Evolutionary conservation across 2,113 vertebrate species (phyloP), one percentile per base, ranked within the genome.

Genomic region (Astatotilapia flaviijosephi): DNA sequence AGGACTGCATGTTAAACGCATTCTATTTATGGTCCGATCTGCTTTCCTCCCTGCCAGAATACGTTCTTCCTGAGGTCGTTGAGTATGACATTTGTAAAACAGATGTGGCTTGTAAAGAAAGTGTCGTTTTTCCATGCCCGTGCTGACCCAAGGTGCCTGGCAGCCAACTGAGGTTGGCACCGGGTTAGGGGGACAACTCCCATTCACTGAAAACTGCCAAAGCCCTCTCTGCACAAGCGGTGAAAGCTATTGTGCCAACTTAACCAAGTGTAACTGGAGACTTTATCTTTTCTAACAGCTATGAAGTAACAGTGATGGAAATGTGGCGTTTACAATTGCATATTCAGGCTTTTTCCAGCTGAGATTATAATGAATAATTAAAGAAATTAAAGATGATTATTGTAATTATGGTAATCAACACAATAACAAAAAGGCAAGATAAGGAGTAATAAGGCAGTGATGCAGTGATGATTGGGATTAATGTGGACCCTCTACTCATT

Each of bases 41-140:
- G 79, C 73, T 92, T 93, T 95, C 87, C 90, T 91, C 84, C 49
- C 21, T 21, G 56, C 84, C 84, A 85, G 85, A 89, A 91, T 89
- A 77, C 2, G 31, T 82, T 84, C 45, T 83, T 90, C 90, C 81
- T 89, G 88, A 86, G 91, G 89, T 79, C 79, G 83, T 81, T 6
- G 90, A 13, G 73, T 65, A 88, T 93, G 91, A 95, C 89, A 90
- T 88, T 85, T 91, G 89, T 89, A 79, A 89, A 93, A 92, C 93
- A 94, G 91, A 93, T 92, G 91, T 65, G 19, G 80, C 90, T 91
- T 91, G 89, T 94, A 95, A 94, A 95, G 86, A 91, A 93, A 92
- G 83, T 84, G 73, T 86, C 40, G 60, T 86, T 93, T 92, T 95
- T 95, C 94, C 89, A 65, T 68, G 91, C 84, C 90, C 31, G 80